Evolutionary conservation across 1,140 invertebrate genomes (phyloP).

Genomic region (Lasioglossum albipes): DNA sequence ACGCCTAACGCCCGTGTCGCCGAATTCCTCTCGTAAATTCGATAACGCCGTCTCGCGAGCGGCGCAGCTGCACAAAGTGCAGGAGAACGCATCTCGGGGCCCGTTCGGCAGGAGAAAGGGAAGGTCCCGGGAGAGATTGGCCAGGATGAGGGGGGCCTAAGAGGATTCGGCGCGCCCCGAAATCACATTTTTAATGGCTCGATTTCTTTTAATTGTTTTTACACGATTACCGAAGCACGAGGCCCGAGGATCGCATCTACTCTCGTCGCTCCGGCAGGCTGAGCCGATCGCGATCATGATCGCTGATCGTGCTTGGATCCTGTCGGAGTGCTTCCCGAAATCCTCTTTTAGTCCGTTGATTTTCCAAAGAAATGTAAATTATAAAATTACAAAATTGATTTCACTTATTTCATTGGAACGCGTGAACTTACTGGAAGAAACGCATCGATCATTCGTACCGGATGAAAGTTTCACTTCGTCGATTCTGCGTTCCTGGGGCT

Average conservation of each 20-base stretch:
- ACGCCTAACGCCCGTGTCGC: conserved; percentile 29
- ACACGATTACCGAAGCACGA: conserved; percentile 44
- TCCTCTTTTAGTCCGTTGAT: too few relatives aligned
- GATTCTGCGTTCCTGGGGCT: not conserved
- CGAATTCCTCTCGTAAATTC: conserved; percentile 47
- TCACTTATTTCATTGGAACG: too few relatives aligned
- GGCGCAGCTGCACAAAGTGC: conserved; percentile 48
- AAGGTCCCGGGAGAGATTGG: conserved; percentile 10
- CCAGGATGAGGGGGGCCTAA: conserved; percentile 12
- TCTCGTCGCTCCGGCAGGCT: conserved; percentile 19
- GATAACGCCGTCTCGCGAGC: conserved; percentile 34
- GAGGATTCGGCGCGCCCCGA: conserved; percentile 49
- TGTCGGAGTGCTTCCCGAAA: too few relatives aligned
- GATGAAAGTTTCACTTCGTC: not conserved
- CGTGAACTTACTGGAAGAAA: too few relatives aligned
- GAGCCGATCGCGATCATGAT: conserved; percentile 11
- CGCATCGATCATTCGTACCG: not conserved
- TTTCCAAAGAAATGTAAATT: too few relatives aligned
- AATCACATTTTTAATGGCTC: conserved; percentile 55
- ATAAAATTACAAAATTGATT: too few relatives aligned
- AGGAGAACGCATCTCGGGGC: conserved; percentile 32
- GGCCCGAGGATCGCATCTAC: not conserved
- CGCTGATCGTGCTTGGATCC: not conserved
- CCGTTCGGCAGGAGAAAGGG: conserved; percentile 35
- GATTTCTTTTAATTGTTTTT: conserved; percentile 54